A percentile compares a stretch with the other conserved stretches of the same genome.
These are phyloP conservation scores for Thecocarcelia acutangulata DNA, from an alignment of 2,888 invertebrate genomes.

Conservation along the genomic window DNA sequence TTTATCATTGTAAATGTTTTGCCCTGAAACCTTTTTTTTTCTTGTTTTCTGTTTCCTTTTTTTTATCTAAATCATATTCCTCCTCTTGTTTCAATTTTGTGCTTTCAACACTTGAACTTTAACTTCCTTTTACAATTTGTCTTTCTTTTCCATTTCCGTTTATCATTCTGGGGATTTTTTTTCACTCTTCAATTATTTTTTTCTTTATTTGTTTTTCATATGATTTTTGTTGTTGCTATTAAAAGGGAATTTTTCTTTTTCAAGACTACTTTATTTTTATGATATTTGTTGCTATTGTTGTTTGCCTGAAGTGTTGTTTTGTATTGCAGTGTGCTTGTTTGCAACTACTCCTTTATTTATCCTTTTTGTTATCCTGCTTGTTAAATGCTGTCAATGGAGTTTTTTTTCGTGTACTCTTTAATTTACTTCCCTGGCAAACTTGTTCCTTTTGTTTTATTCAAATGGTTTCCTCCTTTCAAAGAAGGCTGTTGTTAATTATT, in stretches of 20 bases:
- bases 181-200: background rate
- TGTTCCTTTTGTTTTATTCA: background rate
- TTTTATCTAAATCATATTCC: background rate
- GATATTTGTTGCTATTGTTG: conserved; percentile 21
- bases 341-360: background rate
- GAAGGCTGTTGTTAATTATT: conserved; percentile 23
- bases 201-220: background rate
- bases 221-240: background rate
- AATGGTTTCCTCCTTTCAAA: background rate
- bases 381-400: no score
- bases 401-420: background rate
- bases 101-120: conserved; percentile 30
- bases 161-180: conserved; percentile 9
- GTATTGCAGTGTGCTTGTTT: conserved; percentile 41
- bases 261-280: background rate
- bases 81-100: background rate
- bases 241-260: conserved; percentile 7
- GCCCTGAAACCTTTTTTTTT: background rate
- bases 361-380: no score
- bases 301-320: conserved; percentile 49
- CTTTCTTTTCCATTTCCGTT: conserved; percentile 38
- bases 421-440: conserved; percentile 10
- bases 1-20: background rate
- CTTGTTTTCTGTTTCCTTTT: no score
- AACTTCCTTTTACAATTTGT: conserved; percentile 43